Evolutionary conservation across 2,888 invertebrate genomes (phyloP), one percentile per base, ranked within the genome.

Genomic region (Polydrusus pterygomalis): DNA sequence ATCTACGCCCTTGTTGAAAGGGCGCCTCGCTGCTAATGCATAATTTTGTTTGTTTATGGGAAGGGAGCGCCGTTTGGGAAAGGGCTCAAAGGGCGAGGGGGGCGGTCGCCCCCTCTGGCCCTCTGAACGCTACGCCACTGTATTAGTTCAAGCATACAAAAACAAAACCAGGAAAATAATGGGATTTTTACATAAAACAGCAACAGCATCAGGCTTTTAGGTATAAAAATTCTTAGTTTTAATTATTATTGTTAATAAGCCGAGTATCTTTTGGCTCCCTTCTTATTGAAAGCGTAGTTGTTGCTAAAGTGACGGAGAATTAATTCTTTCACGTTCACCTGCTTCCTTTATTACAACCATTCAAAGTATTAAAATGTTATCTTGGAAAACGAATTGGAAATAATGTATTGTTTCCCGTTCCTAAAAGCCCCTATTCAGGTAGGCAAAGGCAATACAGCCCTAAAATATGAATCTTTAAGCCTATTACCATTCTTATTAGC

Each of bases 401-500:
- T 58, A 15, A 62, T 45, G 47, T 70, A 70, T 75, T 65, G 74
- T 75, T 70, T 70, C 45, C 54, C 63, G 54, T 70, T 49, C 38
- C 56, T 20, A n/a, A 40, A 47, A 54, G 11, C 17, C 67, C 67
- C 15, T 25, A 74, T 69, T 75, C 65, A 34, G 75, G 75, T 68
- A 60, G 58, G 63, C 71, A 68, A 63, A 63, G 47, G 76, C 69
- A 64, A 64, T 72, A 68, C 65, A 15, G 64, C 34, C 25, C 54
- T 54, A 76, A 74, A 76, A 76, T 76, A 76, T 76, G 76, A 76
- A 76, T 72, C 67, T 71, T 58, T 76, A 76, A 76, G 76, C 76
- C 76, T 78, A 80, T 80, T 80, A 77, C 76, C 80, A 79, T 80
- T 79, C 79, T 79, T 79, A 79, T 79, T 80, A 75, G 76, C 76